A percentile compares a stretch with the other conserved stretches of the same genome.
Conservation (phyloP, 2,113 vertebrate species). For the Serilophus lunatus region DNA sequence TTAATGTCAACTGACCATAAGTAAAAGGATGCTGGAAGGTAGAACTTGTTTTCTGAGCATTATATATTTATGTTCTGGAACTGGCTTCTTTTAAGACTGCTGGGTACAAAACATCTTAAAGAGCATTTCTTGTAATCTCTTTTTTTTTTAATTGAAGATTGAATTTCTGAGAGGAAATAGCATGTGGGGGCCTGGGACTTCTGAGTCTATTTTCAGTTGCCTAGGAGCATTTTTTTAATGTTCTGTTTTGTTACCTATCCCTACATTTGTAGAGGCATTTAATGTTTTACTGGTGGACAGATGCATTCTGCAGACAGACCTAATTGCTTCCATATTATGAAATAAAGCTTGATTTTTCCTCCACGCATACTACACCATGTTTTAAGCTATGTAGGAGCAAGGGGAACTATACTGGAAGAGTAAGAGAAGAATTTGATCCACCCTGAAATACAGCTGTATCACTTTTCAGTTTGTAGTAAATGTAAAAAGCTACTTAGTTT, state of each 20-base stretch:
- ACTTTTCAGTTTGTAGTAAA: constrained; percentile 1
- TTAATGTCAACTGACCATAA: not conserved
- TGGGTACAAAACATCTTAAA: not conserved
- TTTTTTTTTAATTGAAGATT: not conserved
- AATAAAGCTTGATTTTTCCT: not conserved
- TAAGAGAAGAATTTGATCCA: constrained; percentile 26
- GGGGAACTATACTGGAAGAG: not conserved
- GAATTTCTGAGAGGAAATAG: not conserved
- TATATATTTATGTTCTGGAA: not conserved
- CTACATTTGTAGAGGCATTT: not conserved
- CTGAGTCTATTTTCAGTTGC: not conserved
- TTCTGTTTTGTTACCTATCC: not conserved
- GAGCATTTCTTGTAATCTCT: not conserved
- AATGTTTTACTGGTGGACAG: not conserved
- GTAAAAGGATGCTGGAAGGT: not conserved
- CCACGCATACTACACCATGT: accelerated
- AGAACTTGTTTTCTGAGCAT: not conserved
- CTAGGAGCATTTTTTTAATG: not conserved
- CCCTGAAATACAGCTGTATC: not conserved
- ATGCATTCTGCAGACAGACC: not conserved
- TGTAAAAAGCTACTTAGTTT: constrained; percentile 9
- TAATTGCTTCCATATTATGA: constrained; percentile 8
- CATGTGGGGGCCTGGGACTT: not conserved
- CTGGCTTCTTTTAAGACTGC: not conserved
- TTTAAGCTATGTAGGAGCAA: not conserved